Evolutionary conservation across 1,140 invertebrate genomes (phyloP), one percentile per base, ranked within the genome.

Genomic region (Lasaia peninsularis): DNA sequence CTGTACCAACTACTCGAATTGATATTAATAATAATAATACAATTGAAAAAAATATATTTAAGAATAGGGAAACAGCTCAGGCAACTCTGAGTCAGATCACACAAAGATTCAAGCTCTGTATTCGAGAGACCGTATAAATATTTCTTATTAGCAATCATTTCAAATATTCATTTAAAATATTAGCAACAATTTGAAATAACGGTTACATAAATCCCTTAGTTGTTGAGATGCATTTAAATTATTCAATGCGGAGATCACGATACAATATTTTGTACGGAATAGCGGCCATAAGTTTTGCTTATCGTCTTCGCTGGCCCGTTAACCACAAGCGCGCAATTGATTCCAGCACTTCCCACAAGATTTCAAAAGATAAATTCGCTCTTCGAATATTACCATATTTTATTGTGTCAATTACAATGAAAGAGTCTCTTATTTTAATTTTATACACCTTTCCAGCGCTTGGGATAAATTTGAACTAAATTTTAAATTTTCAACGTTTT

Each of bases 231-330:
- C 40, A 44, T 44, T 44, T 44, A 44, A 44, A 44, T 44, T 44
- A 44, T 44, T 44, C 53, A 12, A 14, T 37, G 21, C 35, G 14
- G 37, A 55, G 35, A 55, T 52, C 50, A 32, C 24, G 50, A 24
- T 55, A 40, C 53, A 55, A 55, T 55, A 55, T 55, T 55, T 55
- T 55, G 40, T 44, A 44, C 53, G 40, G 40, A 55, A 55, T 55
- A 55, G 53, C 53, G 34, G 34, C 40, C 53, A 48, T 55, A 55
- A 55, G 53, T 55, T 55, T 37, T 55, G 53, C 53, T 55, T 55
- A 55, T 55, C 53, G 53, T 37, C 32, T 52, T 40, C 28, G 53
- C 35, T 55, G 53, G 35, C 53, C 53, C 53, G 53, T 55, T 55
- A 55, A 28, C 53, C 53, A 40, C 53, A 24, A 24, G 28, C 28